These are phyloP conservation scores for Masticophis lateralis DNA, from an alignment of 2,797 vertebrate genomes.

Conservation along the genomic window DNA sequence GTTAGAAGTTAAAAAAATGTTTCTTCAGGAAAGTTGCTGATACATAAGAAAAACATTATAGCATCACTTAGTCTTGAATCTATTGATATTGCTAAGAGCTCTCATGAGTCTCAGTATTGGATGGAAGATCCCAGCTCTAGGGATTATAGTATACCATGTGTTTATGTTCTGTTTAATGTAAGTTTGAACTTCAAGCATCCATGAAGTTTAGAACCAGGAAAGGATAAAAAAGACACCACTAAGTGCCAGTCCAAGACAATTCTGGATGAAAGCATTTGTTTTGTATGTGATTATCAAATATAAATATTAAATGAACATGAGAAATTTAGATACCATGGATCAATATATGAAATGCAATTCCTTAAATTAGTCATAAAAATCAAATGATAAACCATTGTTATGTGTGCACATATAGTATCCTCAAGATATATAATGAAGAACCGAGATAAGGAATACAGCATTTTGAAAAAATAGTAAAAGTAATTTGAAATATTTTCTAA, in stretches of 20 bases:
- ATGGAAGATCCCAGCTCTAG: not conserved
- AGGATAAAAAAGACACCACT: not conserved
- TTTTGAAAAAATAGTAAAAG: not conserved
- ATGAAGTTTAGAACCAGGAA: not conserved
- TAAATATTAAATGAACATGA: not conserved
- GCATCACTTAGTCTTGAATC: not conserved
- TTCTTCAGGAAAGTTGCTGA: not conserved
- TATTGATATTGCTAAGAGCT: not conserved
- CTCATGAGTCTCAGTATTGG: not conserved
- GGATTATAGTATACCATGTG: not conserved
- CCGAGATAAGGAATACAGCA: not conserved
- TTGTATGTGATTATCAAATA: not conserved
- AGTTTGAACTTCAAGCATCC: not conserved
- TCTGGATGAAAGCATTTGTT: not conserved
- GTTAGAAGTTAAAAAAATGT: not conserved
- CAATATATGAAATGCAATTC: not conserved
- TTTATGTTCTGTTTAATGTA: not conserved
- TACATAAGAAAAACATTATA: not conserved
- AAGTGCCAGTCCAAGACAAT: not conserved
- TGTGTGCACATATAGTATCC: not conserved
- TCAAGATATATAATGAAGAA: not conserved
- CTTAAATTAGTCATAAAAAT: not conserved
- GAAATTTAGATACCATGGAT: not conserved
- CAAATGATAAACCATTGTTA: not conserved
- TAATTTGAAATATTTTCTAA: accelerated